Evolutionary conservation across 2,797 vertebrate species (phyloP), one percentile per base, ranked within the genome.

Genomic region (Pseudomugil gertrudae): DNA sequence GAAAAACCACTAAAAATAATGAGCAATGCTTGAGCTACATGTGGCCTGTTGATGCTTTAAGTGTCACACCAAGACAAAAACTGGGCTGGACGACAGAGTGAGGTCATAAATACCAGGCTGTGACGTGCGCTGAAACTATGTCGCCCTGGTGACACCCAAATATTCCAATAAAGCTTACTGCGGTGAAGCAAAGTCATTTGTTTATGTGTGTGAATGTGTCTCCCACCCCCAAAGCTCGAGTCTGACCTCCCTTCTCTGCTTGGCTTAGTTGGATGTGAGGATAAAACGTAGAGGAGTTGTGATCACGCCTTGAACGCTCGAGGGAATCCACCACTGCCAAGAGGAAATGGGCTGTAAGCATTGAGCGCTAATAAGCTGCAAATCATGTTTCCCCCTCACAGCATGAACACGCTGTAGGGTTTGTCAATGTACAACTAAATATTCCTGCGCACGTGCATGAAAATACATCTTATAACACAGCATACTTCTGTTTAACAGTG

Each of bases 91-190:
- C 74, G 67, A 38, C 61, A 40, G 24, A 40, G 32, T n/a, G 23
- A 57, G 60, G 76, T 79, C 78, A 57, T 83, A 75, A 88, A 84
- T 79, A 81, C 79, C 77, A 63, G 62, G 51, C 27, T 29, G 23
- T 47, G 4, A 10, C 45, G 67, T 66, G 63, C 61, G 67, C 57
- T 72, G 11, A 32, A 82, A 29, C 69, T 50, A 62, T 69, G 63
- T 87, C 77, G 52, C 83, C 73, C 26, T 19, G 47, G 84, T 54
- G 69, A 88, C 76, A 64, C 72, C 36, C 56, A 74, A 77, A 36
- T 78, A 83, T 80, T 79, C 79, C 59, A 76, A 51, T 82, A 79
- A 83, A 84, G 64, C 47, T 77, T 61, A 60, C 63, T 63, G 61
- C 0, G 38, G 56, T 9, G 26, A 60, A 62, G 53, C 27, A 53